Evolutionary conservation across 1,140 invertebrate species (phyloP), one percentile per base, ranked within the genome.

Genomic region (Monomorium pharaonis): DNA sequence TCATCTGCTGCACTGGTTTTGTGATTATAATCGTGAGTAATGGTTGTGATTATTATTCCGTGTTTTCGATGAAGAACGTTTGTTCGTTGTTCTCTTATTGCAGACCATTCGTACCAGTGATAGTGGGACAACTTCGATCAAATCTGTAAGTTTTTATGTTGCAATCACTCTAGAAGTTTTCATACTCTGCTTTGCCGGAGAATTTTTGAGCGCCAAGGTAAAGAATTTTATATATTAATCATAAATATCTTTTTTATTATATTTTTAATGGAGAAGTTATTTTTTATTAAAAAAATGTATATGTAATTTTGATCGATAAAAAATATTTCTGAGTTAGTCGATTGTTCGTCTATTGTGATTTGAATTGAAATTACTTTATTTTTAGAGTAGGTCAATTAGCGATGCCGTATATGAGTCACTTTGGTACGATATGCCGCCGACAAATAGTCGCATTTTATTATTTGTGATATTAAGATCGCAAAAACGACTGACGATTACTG

Each of bases 391-490:
- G 21, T 62, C 67, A 9, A 74, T 90, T 47, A 56, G 58, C 16
- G 27, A 33, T 44, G 70, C 85, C 16, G 67, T 83, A 1, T 90
- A 89, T 30, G 30, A 63, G 0, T 70, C 51, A 5, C 12, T 69
- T 10, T 89, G 89, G 83, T 89, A 90, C 1, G 5, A 83, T 9
- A 16, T 89, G 10, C n/a, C 58, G 14, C 65, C 83, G 4, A 62
- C 21, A 2, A 44, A 89, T 0, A 75, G 51, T 21, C 65, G 75
- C 9, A 10, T 70, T 27, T 67, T 90, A 44, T 18, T 88, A 16
- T 72, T 90, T 49, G 21, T 90, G 10, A 81, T 90, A 51, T 7
- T 83, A n/a, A 86, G 88, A 76, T 88, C 86, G 1, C 89, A 90
- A n/a, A 87, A 83, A 74, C 56, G 27, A n/a, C 84, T 89, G 54